Percentiles rank a stretch among this genome's conserved stretches.
Evolutionary conservation across 2,797 vertebrate species (phyloP).

Genomic region (Chelidonichthys spinosus): DNA sequence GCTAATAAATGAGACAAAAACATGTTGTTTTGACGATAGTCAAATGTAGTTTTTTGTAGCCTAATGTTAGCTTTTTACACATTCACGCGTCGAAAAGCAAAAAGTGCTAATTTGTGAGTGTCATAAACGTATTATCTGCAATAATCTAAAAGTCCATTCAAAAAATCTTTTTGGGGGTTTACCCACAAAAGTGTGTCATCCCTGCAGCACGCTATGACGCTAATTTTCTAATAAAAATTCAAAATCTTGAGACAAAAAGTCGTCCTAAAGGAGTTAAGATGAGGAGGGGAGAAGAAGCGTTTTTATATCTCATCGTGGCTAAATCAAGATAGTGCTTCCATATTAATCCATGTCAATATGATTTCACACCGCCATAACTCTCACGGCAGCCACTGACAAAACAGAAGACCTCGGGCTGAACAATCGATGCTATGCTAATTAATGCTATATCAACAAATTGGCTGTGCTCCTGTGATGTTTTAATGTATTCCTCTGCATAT

Average conservation of each 20-base stretch:
- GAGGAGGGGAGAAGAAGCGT: not conserved
- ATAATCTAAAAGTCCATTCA: not conserved
- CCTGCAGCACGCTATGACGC: not conserved
- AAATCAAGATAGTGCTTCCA: slow-evolving; percentile 54
- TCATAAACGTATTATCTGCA: not conserved
- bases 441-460: slow-evolving; percentile 48
- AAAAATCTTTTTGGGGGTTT: not conserved
- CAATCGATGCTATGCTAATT: slow-evolving; percentile 60
- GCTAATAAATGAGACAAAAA: no score
- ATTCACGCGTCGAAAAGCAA: no score
- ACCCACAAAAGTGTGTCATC: not conserved
- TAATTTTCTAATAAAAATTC: slow-evolving; percentile 10
- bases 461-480: not conserved
- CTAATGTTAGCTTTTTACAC: no score
- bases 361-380: slow-evolving; percentile 62
- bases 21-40: no score
- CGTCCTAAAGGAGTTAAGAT: not conserved
- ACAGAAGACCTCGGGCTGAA: slow-evolving; percentile 23
- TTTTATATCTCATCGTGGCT: slow-evolving; percentile 43
- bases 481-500: slow-evolving; percentile 18
- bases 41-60: no score
- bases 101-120: no score
- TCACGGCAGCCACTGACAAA: slow-evolving; percentile 41
- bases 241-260: not conserved
- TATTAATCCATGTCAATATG: slow-evolving; percentile 58